Evolutionary conservation across 2,113 vertebrate species (phyloP).

Genomic region (Tricholaema leucomelas): DNA sequence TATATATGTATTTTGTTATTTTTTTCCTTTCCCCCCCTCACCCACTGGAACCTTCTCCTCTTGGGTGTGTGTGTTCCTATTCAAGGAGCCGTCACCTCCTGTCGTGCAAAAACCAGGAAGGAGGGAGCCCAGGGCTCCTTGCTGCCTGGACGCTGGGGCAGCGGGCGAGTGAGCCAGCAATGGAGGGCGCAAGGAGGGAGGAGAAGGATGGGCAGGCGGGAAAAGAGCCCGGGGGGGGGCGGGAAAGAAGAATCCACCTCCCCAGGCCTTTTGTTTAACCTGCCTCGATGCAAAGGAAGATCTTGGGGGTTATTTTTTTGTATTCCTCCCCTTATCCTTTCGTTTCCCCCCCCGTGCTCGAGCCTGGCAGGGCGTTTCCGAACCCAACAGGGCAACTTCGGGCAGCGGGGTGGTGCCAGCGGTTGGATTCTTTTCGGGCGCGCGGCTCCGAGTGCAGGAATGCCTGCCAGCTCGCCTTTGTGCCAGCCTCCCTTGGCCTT

Average conservation of each 20-base stretch:
- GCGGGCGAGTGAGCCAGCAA: neutral
- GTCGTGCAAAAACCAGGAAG: constrained; percentile 25
- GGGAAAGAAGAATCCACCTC: neutral
- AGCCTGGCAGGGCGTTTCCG: neutral
- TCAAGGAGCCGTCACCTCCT: constrained; percentile 38
- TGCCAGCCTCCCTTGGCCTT: constrained; percentile 73
- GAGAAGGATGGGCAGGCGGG: neutral
- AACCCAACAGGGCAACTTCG: constrained; percentile 21
- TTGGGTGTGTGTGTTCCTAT: constrained; percentile 18
- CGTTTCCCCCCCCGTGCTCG: neutral
- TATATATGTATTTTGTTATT: neutral
- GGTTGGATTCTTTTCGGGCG: constrained; percentile 16
- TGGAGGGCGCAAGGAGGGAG: neutral
- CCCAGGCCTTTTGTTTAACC: constrained; percentile 56
- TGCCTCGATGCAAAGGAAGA: neutral
- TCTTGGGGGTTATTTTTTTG: neutral
- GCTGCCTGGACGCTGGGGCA: neutral
- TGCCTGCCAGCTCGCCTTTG: constrained; percentile 73
- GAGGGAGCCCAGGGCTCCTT: constrained; percentile 42
- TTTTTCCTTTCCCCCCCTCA: neutral
- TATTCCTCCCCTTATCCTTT: neutral
- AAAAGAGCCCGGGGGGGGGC: neutral
- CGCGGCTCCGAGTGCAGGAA: constrained; percentile 59
- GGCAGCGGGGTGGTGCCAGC: neutral
- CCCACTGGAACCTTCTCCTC: neutral